Base-by-base conservation (phyloP, 1,140 invertebrate species). In the Vanessa tameamea region DNA sequence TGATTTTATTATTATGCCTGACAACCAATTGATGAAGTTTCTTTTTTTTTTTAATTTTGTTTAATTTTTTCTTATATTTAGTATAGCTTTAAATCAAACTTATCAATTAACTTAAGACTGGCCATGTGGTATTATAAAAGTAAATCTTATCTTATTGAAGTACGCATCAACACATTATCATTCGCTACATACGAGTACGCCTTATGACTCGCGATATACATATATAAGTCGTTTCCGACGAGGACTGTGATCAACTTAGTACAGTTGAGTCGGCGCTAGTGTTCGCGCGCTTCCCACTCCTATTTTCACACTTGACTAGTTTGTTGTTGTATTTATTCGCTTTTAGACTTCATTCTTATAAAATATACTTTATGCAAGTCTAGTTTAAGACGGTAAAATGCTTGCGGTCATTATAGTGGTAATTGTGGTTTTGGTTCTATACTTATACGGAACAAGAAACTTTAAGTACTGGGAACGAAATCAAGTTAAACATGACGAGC, bases 391-490 rank as follows among this genome's bases (percentile, higher is more conserved):
- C 37, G 8, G 6, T 9, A 64, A 47, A 47, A 69, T 69, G 55
- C 11, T 80, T 16, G 26, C 66, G 11, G 31, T 82, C 61, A 14
- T 75, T 2, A 43, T 79, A 7, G 53, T 74, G 5, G 20, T 59
- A 11, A n/a, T 72, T 15, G 57, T 53, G 15, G 7, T 78, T n/a
- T 31, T 76, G 2, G 63, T 73, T 7, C 51, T 80, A 11, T 87
- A 84, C 69, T 31, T 80, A 15, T 91, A 88, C 50, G 75, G 85
- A 9, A 82, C 79, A 0, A 73, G 72, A 43, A 86, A 77, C 11
- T 83, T 81, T 61, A 79, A 82, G 20, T 91, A 94, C 68, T 95
- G 94, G 94, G 73, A 83, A 37, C 82, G 88, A 6, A 82, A 80
- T 66, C 87, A 89, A 16, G 87, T 94, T 0, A 88, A 89, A 53